Base-by-base conservation (phyloP, 2,113 vertebrate genomes). In the Calidris pugnax region DNA sequence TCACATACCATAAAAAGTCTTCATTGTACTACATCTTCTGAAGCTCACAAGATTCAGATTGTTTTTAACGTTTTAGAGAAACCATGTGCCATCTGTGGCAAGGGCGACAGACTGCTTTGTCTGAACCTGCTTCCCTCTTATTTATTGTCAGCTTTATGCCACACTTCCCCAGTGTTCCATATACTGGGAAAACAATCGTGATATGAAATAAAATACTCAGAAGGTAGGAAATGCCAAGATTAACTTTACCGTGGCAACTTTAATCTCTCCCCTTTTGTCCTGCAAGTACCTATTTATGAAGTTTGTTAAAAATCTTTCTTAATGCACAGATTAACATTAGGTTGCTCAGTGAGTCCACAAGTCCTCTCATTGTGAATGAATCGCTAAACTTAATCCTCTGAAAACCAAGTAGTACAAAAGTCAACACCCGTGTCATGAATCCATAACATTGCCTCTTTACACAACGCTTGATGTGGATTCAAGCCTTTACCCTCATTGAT, bases 101-200 rank as follows among this genome's bases (percentile, higher is more conserved):
- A 87, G 74, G 66, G 85, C 0, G 2, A 68, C 93, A 94, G 94
- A 82, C 69, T 93, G 84, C 91, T 89, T 94, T 94, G 81, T 92
- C 91, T 96, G 69, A 94, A 76, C 62, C 57, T 57, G 50, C 50
- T 94, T 93, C 72, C 41, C 45, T 85, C 33, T 91, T 86, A 75
- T 74, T 91, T 95, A 68, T 95, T 91, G 81, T 82, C 91, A 87
- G 84, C 47, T 97, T 87, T 57, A 79, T 87, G 43, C 60, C 78
- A 93, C 84, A 79, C 30, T 75, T 95, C 74, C 41, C 16, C 23
- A 2, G 64, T 91, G 62, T 85, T 94, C 80, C 41, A 32, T 69
- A 68, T 53, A 82, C 84, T 56, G 43, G 69, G 35, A 95, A 94
- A 96, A 96, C 48, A 93, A 82, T 87, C 11, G 20, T n/a, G 19